Conservation (phyloP, 2,888 invertebrate genomes). For the Argyra leucocephala region DNA sequence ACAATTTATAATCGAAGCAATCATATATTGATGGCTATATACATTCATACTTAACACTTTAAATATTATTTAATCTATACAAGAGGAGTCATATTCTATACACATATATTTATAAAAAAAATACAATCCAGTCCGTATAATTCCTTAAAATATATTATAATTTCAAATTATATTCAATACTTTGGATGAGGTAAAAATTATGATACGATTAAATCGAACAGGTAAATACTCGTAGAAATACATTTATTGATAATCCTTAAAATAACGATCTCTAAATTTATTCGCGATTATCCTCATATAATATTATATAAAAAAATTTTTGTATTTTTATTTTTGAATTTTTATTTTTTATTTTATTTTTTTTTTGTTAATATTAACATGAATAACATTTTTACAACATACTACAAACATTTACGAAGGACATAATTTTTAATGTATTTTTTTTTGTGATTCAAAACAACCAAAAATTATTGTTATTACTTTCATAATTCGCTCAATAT, state of each 20-base stretch:
- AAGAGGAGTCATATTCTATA: too few relatives aligned
- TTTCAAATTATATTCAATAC: neutral
- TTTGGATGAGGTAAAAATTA: neutral
- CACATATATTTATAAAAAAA: too few relatives aligned
- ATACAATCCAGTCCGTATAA: too few relatives aligned
- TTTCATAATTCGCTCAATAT: conserved; percentile 6
- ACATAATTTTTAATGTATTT: neutral
- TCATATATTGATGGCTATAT: too few relatives aligned
- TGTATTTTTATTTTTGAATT: neutral
- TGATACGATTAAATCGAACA: neutral
- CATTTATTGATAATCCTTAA: neutral
- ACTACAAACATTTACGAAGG: too few relatives aligned
- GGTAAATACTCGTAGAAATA: neutral
- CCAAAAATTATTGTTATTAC: conserved; percentile 3
- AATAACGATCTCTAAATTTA: conserved; percentile 1
- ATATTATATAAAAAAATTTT: neutral
- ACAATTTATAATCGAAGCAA: too few relatives aligned
- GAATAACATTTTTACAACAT: too few relatives aligned
- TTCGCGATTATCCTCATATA: neutral
- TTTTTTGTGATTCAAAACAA: neutral
- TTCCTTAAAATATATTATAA: too few relatives aligned
- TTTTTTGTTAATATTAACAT: too few relatives aligned
- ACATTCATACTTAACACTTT: too few relatives aligned
- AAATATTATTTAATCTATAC: too few relatives aligned
- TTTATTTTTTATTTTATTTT: too few relatives aligned